Conservation (phyloP, 2,113 vertebrate genomes). For the Crotalus viridis region DNA sequence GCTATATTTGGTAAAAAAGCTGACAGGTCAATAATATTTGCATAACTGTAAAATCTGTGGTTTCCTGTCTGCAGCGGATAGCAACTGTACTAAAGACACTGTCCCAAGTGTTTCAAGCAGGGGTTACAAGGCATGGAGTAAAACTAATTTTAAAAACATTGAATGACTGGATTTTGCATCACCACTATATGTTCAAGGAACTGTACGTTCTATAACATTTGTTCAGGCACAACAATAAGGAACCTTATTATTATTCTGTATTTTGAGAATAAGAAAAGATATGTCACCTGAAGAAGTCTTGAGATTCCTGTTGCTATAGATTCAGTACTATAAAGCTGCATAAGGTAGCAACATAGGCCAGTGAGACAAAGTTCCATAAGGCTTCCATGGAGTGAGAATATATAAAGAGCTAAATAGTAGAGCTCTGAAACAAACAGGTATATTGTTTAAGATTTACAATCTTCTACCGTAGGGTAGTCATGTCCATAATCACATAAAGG, state of each 20-base stretch:
- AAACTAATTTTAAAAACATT: neutral
- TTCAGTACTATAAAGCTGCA: neutral
- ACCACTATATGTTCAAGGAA: neutral
- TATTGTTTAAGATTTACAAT: neutral
- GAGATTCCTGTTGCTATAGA: neutral
- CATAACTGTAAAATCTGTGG: constrained; percentile 20
- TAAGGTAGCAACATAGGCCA: constrained; percentile 16
- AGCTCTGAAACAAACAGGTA: neutral
- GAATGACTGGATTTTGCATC: neutral
- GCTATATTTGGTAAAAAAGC: fast-evolving
- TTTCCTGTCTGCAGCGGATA: constrained; percentile 43
- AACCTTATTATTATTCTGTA: neutral
- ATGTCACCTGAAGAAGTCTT: neutral
- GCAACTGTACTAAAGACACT: constrained; percentile 14
- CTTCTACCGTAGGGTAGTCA: neutral
- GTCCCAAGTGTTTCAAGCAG: neutral
- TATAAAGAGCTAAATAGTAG: neutral
- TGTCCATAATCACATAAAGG: neutral
- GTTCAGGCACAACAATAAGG: neutral
- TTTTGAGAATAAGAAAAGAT: neutral
- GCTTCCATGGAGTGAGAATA: neutral
- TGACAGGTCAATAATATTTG: neutral
- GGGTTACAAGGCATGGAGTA: neutral
- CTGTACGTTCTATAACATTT: neutral
- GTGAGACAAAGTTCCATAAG: neutral